A percentile compares a stretch with the other conserved stretches of the same genome.
Evolutionary conservation across 2,113 vertebrate species (phyloP).

Genomic region (Lepus americanus): DNA sequence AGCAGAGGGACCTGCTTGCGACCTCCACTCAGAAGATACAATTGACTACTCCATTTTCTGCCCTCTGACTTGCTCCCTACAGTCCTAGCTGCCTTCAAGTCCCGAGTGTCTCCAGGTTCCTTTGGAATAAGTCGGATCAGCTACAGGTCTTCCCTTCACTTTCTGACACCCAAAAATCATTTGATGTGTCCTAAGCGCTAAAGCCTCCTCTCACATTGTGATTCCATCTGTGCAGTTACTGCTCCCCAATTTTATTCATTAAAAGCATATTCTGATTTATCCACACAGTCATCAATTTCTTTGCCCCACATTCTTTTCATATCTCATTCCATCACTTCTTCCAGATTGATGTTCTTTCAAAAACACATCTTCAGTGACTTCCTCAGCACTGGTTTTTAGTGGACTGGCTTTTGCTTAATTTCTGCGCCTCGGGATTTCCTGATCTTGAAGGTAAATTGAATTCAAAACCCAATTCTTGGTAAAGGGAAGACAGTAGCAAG

Average conservation of each 20-base stretch:
- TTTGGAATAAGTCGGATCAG: background rate
- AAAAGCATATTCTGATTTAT: background rate
- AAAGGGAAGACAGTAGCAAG: background rate
- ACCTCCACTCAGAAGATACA: background rate
- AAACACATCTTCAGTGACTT: background rate
- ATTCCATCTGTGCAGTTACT: background rate
- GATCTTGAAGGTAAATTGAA: background rate
- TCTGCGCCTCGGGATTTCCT: background rate
- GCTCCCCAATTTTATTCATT: background rate
- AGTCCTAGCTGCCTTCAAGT: background rate
- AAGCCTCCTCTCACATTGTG: background rate
- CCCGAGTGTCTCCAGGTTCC: background rate
- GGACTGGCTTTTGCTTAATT: constrained; percentile 20
- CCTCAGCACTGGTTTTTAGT: background rate
- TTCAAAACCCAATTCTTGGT: background rate
- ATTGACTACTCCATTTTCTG: background rate
- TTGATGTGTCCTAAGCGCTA: background rate
- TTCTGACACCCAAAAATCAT: background rate
- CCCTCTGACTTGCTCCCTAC: background rate
- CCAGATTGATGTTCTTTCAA: background rate
- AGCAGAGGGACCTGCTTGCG: background rate
- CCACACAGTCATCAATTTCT: background rate
- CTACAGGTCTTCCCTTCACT: background rate
- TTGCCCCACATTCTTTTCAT: background rate
- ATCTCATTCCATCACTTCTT: background rate